phyloP scores from a whole-genome alignment of 2,113 vertebrate genomes.

The Asarcornis scutulata region DNA sequence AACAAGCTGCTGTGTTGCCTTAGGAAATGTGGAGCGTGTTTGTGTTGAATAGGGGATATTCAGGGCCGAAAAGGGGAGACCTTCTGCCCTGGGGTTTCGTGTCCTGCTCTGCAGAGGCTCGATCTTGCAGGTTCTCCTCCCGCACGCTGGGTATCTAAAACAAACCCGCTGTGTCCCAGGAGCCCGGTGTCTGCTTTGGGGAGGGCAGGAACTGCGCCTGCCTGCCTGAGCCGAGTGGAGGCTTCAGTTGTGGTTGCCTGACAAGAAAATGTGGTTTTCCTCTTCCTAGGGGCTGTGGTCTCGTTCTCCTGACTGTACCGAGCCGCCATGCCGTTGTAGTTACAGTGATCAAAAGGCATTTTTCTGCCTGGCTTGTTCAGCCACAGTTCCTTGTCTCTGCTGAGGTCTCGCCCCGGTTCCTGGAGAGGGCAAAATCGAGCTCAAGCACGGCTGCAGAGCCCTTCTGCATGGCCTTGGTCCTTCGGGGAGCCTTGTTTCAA shows the following conservation, averaged over 20 bases:
- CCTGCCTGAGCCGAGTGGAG: neutral
- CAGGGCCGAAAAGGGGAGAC: neutral
- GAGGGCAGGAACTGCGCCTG: accelerated
- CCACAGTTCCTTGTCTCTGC: neutral
- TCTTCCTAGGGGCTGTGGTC: neutral
- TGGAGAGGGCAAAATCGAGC: neutral
- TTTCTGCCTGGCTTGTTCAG: slow-evolving; percentile 23
- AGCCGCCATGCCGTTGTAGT: neutral
- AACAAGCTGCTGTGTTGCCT: neutral
- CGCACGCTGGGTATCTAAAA: neutral
- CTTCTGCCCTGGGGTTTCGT: neutral
- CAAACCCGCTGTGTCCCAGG: neutral
- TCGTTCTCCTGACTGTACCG: neutral
- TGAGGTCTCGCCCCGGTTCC: neutral
- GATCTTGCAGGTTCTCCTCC: neutral
- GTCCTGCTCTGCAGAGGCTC: neutral
- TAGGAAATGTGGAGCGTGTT: accelerated
- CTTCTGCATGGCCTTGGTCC: accelerated
- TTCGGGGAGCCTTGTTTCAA: accelerated
- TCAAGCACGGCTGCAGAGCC: neutral
- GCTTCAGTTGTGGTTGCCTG: slow-evolving; percentile 11
- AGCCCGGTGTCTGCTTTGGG: accelerated
- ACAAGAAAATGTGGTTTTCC: slow-evolving; percentile 53
- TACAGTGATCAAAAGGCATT: neutral
- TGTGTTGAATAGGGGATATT: neutral